Evolutionary conservation across 2,888 invertebrate genomes (phyloP), one percentile per base, ranked within the genome.

Genomic region (Carcina quercana): DNA sequence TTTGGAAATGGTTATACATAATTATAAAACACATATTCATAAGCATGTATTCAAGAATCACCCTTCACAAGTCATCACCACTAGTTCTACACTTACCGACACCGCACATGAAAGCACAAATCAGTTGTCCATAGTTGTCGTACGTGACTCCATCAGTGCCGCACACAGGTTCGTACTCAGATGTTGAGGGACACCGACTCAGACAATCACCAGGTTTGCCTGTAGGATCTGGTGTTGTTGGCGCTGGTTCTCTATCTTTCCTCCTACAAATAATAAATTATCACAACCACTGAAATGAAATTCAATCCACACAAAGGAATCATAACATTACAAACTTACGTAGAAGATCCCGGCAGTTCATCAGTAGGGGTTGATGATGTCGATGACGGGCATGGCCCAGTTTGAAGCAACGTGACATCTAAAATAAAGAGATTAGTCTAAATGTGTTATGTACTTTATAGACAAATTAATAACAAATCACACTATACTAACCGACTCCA

Each of bases 111-210:
- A 50, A 52, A 5, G 79, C 80, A 43, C 85, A 85, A 1, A 49
- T 38, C 17, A 85, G 44, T 8, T 51, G 50, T n/a, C 63, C 64
- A n/a, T 59, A 60, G 39, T 82, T 85, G 19, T 30, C 44, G 40
- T 84, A 85, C 0, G 67, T 72, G 2, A 61, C 44, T 2, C 57
- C 44, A 34, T 85, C 52, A 11, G 67, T 59, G n/a, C 79, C 84
- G 42, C 84, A 85, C 2, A 84, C 68, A 1, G 84, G 83, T 42
- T 79, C 76, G 45, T 72, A 72, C 45, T 75, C 65, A 0, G 59
- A 13, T 1, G 75, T 67, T 6, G 61, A 51, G 1, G 57, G 59
- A 40, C 83, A 84, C 3, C 33, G 11, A 2, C 40, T 37, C 2
- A 64, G 45, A 37, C 20, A 20, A 10, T 3, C 20, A 1, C 1